These are phyloP conservation scores for Actinia tenebrosa DNA, from an alignment of 64 coral and sea anemone species.

Conservation along the genomic window DNA sequence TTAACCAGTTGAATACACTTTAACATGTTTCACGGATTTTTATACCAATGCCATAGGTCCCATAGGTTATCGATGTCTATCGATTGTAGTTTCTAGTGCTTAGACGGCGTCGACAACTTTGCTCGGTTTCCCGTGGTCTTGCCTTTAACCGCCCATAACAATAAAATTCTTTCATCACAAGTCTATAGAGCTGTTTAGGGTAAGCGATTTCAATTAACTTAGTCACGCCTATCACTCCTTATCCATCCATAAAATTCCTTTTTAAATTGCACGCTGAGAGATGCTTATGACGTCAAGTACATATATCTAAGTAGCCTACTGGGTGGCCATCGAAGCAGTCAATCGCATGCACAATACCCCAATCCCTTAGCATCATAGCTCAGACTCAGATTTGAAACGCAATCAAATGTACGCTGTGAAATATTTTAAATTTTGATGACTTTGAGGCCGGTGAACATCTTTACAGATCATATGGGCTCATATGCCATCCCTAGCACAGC, in stretches of 20 bases:
- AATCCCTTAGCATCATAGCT: background rate
- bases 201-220: conserved; percentile 5
- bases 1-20: background rate
- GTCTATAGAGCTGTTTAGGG: background rate
- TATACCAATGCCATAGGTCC: background rate
- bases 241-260: background rate
- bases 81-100: background rate
- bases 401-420: background rate
- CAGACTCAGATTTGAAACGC: background rate
- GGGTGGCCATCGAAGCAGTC: background rate
- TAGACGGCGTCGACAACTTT: background rate
- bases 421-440: too few relatives aligned
- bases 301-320: background rate
- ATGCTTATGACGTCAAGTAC: background rate
- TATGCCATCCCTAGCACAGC: background rate
- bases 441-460: background rate
- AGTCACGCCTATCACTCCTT: background rate
- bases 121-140: background rate
- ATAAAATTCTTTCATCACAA: conserved; percentile 1
- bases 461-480: background rate
- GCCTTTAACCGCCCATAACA: background rate
- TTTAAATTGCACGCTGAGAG: background rate
- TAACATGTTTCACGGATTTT: background rate
- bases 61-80: background rate
- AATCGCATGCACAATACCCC: background rate